These are phyloP conservation scores for Ditylenchus dipsaci DNA, from an alignment of 1,140 invertebrate genomes.

Conservation along the genomic window DNA sequence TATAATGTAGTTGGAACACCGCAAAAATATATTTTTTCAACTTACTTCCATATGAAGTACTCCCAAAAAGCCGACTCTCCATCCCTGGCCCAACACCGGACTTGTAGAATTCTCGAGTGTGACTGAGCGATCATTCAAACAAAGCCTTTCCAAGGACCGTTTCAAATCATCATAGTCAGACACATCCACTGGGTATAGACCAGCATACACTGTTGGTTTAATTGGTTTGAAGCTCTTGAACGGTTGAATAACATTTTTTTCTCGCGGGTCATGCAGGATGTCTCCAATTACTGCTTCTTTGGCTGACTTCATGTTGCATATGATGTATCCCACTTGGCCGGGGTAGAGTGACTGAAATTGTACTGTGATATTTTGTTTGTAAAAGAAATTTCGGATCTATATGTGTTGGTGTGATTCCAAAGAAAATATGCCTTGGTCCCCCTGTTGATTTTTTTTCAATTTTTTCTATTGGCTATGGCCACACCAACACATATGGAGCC, in stretches of 20 bases:
- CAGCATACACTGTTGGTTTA: constrained; percentile 85
- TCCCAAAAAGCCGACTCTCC: constrained; percentile 59
- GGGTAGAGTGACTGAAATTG: constrained; percentile 60
- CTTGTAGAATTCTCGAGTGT: constrained; percentile 73
- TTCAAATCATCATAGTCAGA: constrained; percentile 69
- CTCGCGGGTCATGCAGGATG: constrained; percentile 67
- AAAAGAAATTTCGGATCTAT: background rate
- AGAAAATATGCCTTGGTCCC: too few species aligned
- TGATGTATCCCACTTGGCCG: constrained; percentile 76
- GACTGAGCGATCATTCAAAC: constrained; percentile 89
- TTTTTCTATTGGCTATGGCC: background rate
- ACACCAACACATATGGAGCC: background rate
- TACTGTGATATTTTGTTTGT: background rate
- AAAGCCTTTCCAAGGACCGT: constrained; percentile 80
- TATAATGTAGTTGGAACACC: too few species aligned
- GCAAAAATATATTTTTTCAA: too few species aligned
- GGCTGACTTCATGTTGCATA: constrained; percentile 74
- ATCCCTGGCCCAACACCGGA: constrained; percentile 86
- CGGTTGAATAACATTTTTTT: constrained; percentile 62
- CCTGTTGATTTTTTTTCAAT: too few species aligned
- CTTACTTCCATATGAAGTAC: background rate
- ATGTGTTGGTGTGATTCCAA: too few species aligned
- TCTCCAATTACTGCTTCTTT: constrained; percentile 79
- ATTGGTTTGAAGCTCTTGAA: constrained; percentile 69
- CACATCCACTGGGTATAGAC: constrained; percentile 85